Evolutionary conservation across 2,797 vertebrate genomes (phyloP), one percentile per base, ranked within the genome.

Genomic region (Sebastes itinus): DNA sequence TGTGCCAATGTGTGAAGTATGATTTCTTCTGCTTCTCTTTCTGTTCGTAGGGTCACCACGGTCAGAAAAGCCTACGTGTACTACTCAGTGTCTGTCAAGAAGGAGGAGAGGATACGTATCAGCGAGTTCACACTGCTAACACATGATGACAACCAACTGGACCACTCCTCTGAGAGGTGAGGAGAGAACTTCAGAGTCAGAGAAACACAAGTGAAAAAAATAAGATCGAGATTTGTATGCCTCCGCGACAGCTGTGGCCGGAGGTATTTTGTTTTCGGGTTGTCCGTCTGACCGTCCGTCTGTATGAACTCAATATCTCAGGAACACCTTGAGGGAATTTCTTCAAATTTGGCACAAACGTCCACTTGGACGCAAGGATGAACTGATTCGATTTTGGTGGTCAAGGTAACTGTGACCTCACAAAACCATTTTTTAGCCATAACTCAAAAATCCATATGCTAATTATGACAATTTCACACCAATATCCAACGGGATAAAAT

Each of bases 41-140:
- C 6, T 52, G 0, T 78, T 2, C 22, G 2, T 28, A 95, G 92
- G 62, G 95, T 96, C 84, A 86, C 68, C 1, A 27, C 64, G 1
- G 95, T 95, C 65, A 95, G 84, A 69, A 97, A 96, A 81, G 96
- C 95, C 23, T 97, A 97, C 1, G 96, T 97, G 20, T 97, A 97
- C 82, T 97, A 97, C 83, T 97, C 96, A 1, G 94, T 96, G 49
- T 94, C 93, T 4, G 90, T 94, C 20, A 96, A 95, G 78, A 96
- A 75, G 84, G 84, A 95, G 82, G 96, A 97, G 90, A 94, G 86
- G 85, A 96, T 97, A 78, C 89, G 96, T n/a, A 89, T 97, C 87
- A 96, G 96, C 13, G 96, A 97, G 90, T 97, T 97, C 83, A 87
- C 89, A 0, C 79, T 97, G 75, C 95, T 94, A 20, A 11, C 76